Evolutionary conservation across 2,113 vertebrate genomes (phyloP), one percentile per base, ranked within the genome.

Genomic region (Eptatretus burgeri): DNA sequence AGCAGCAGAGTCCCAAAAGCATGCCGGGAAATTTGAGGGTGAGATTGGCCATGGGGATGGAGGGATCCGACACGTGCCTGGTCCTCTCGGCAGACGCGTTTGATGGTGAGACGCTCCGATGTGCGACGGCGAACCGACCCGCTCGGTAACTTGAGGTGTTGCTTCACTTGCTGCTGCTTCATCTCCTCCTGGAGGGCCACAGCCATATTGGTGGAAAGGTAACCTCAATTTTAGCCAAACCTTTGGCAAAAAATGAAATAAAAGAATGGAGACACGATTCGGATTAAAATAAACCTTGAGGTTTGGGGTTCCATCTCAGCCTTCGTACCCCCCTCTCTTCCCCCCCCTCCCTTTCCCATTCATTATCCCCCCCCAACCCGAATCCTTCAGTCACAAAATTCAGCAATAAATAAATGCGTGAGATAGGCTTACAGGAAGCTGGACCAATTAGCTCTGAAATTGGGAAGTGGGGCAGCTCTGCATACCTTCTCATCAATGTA

Each of bases 401-500:
- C 56, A 60, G 53, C 10, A 11, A 51, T 27, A 65, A 65, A 56
- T 19, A 13, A 49, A 13, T 10, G 49, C 50, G 16, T 14, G n/a
- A 64, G 50, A 14, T 63, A 13, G 13, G 10, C 51, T 16, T 2
- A 64, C 41, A 49, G 11, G 20, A 19, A 18, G 19, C 56, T 62
- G 56, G n/a, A n/a, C 56, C 56, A 62, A 19, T 10, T 12, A 13
- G n/a, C 12, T 14, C 14, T 64, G 64, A n/a, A 10, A 52, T 12
- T 14, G 52, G 52, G 5, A 27, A 52, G 16, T 20, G 17, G 51
- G 41, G 51, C 51, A 63, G 17, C 50, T 66, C 16, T 11, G 51
- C 66, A 63, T 70, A 91, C 91, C 83, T 88, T 94, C 76, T 93
- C 83, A 66, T 86, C 78, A 64, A 94, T 91, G 87, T 94, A 95